A percentile compares a stretch with the other conserved stretches of the same genome.
Evolutionary conservation across 2,888 invertebrate genomes (phyloP).

Genomic region (Cecidostiba fungosa): DNA sequence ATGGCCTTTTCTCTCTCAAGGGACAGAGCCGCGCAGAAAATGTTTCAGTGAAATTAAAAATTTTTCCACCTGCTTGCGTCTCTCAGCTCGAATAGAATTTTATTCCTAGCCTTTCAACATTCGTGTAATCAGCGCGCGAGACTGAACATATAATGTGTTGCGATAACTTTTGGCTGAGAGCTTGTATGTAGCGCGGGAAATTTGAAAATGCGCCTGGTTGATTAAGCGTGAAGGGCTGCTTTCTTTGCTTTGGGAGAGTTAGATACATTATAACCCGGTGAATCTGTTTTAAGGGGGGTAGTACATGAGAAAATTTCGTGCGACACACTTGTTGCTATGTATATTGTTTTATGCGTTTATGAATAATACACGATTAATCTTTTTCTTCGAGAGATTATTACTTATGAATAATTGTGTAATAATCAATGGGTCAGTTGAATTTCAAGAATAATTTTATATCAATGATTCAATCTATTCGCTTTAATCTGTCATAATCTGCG

Average conservation of each 20-base stretch:
- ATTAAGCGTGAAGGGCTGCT: not conserved
- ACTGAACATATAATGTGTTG: not conserved
- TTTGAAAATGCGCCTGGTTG: not conserved
- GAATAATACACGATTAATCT: too few species aligned
- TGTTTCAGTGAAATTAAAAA: slow-evolving; percentile 20
- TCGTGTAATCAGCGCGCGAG: not conserved
- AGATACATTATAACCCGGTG: not conserved
- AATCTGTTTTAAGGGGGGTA: too few species aligned
- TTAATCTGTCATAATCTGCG: too few species aligned
- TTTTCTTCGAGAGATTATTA: too few species aligned
- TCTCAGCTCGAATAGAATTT: not conserved
- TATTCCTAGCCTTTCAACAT: not conserved
- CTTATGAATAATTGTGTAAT: too few species aligned
- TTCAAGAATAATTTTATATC: too few species aligned
- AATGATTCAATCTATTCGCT: too few species aligned
- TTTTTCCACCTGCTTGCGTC: slow-evolving; percentile 11
- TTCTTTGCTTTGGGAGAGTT: not conserved
- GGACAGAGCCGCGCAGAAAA: slow-evolving; percentile 1
- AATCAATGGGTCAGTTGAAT: too few species aligned
- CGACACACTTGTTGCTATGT: too few species aligned
- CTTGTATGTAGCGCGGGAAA: not conserved
- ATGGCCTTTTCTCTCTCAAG: not conserved
- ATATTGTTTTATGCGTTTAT: too few species aligned
- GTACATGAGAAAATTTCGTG: too few species aligned
- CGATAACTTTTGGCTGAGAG: too few species aligned